A percentile compares a stretch with the other conserved stretches of the same genome.
phyloP scores from a whole-genome alignment of 2,888 invertebrate species.

The Idaea straminata region DNA sequence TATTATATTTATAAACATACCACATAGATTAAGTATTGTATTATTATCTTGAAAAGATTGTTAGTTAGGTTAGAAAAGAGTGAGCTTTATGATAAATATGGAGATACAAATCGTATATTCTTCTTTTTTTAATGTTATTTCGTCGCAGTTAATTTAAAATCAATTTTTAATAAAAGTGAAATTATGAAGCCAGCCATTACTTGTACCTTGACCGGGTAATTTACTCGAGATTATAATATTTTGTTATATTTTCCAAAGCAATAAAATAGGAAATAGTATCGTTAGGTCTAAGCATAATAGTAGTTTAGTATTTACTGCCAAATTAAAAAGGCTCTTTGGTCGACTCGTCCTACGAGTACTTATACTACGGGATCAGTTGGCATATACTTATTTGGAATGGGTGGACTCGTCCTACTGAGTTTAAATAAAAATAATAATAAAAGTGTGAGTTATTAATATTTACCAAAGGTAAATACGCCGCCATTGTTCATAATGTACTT shows the following conservation, averaged over 20 bases:
- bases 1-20: constrained; percentile 79
- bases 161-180: constrained; percentile 57
- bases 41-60: constrained; percentile 77
- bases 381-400: too few species aligned
- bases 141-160: constrained; percentile 56
- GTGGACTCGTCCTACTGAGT: too few species aligned
- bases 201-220: constrained; percentile 61
- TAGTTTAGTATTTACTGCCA: constrained; percentile 68
- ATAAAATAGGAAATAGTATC: constrained; percentile 60
- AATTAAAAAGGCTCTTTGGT: constrained; percentile 43
- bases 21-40: constrained; percentile 77
- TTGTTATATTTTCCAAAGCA: constrained; percentile 76
- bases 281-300: constrained; percentile 67
- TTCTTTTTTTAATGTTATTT: constrained; percentile 56
- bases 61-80: constrained; percentile 74
- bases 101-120: constrained; percentile 59
- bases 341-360: too few species aligned
- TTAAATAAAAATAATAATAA: too few species aligned
- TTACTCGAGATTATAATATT: constrained; percentile 56
- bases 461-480: too few species aligned
- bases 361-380: too few species aligned
- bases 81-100: constrained; percentile 76
- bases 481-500: too few species aligned
- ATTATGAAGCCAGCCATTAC: constrained; percentile 68
- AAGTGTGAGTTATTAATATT: too few species aligned